Percentiles rank a stretch among this genome's conserved stretches.
phyloP scores from a whole-genome alignment of 2,888 invertebrate genomes.

The Platycheirus albimanus region DNA sequence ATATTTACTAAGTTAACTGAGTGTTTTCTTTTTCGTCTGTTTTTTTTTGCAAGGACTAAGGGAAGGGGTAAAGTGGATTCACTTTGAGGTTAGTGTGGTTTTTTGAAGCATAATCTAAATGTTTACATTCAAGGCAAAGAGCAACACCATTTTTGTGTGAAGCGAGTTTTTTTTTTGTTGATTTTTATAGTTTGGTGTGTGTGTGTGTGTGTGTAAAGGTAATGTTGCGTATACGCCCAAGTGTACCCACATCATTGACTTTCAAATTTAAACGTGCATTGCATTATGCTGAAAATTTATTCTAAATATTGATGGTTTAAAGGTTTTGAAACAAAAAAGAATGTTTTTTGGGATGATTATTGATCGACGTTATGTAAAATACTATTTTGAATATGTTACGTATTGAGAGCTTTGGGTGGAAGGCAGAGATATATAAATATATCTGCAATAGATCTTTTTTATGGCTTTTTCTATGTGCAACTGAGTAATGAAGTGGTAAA shows the following conservation, averaged over 20 bases:
- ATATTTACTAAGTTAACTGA: conserved; percentile 63
- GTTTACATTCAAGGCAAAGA: conserved; percentile 12
- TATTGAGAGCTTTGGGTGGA: too few relatives aligned
- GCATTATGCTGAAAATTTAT: conserved; percentile 26
- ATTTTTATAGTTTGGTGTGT: neutral
- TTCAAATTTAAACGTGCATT: conserved; percentile 17
- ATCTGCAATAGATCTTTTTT: too few relatives aligned
- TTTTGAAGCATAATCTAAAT: conserved; percentile 36
- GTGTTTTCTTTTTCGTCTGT: conserved; percentile 17
- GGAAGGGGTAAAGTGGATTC: too few relatives aligned
- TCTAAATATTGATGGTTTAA: conserved; percentile 11
- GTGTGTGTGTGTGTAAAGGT: neutral
- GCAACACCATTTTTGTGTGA: conserved; percentile 10
- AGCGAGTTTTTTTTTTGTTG: neutral
- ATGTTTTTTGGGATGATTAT: neutral
- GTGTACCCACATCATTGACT: conserved; percentile 21
- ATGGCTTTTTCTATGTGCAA: too few relatives aligned
- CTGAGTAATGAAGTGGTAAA: too few relatives aligned
- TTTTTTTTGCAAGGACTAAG: too few relatives aligned
- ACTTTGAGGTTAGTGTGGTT: conserved; percentile 43
- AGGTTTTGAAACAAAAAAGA: neutral
- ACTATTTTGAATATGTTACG: too few relatives aligned
- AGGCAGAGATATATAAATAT: too few relatives aligned
- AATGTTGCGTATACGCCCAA: conserved; percentile 44
- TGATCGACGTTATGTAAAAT: neutral